Percentiles rank a stretch among this genome's conserved stretches.
Conservation (phyloP, 2,888 invertebrate species). For the Gasteruption jaculator region DNA sequence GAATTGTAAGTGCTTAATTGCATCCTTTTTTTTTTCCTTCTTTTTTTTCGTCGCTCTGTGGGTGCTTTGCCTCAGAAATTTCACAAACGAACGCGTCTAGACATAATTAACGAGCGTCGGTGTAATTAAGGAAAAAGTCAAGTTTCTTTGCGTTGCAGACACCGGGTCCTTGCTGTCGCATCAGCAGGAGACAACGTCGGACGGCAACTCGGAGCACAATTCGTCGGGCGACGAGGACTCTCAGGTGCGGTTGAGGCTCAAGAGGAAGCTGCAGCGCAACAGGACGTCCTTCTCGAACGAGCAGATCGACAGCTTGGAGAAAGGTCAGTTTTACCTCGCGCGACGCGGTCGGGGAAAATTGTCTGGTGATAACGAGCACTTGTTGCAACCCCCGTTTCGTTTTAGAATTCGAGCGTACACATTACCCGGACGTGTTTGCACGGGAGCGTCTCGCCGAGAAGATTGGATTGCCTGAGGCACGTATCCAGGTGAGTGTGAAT, state of each 20-base stretch:
- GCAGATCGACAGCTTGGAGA: constrained; percentile 97
- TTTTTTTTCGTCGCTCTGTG: too few species aligned
- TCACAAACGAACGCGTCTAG: too few species aligned
- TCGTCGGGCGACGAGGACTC: constrained; percentile 88
- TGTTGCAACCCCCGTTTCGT: constrained; percentile 44
- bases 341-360: background rate
- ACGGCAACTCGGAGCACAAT: constrained; percentile 87
- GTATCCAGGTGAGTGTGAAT: constrained; percentile 91
- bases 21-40: too few species aligned
- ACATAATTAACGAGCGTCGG: too few species aligned
- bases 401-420: constrained; percentile 94
- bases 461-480: constrained; percentile 97
- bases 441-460: constrained; percentile 92
- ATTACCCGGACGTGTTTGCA: constrained; percentile 96
- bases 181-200: constrained; percentile 71
- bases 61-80: too few species aligned
- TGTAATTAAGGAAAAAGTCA: too few species aligned
- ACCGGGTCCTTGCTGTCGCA: constrained; percentile 49
- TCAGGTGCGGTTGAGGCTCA: constrained; percentile 87
- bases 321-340: constrained; percentile 66
- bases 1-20: too few species aligned
- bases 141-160: constrained; percentile 38
- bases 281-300: constrained; percentile 98
- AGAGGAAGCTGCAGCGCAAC: constrained; percentile 94
- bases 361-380: constrained; percentile 35